Conservation (phyloP, 2,888 invertebrate genomes). For the Clepsis dumicolana region DNA sequence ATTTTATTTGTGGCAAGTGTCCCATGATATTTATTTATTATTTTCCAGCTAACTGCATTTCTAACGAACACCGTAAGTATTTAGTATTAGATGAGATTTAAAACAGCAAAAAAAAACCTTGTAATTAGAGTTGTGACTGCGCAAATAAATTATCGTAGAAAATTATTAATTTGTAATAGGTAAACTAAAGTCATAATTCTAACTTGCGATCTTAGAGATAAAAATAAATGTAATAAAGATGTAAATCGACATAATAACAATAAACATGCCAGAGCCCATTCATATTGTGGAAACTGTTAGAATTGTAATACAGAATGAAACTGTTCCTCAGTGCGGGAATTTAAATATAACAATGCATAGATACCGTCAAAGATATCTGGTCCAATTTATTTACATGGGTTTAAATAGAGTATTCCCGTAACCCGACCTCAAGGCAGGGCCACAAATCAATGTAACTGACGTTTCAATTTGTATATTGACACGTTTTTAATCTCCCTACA, state of each 20-base stretch:
- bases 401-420: conserved; percentile 60
- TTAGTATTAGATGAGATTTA: too few relatives aligned
- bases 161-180: neutral
- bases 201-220: neutral
- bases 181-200: neutral
- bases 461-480: conserved; percentile 83
- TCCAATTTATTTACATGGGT: conserved; percentile 63
- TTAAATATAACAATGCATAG: conserved; percentile 44
- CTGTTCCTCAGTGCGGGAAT: conserved; percentile 27
- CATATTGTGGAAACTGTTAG: conserved; percentile 21
- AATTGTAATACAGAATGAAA: conserved; percentile 27
- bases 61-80: too few relatives aligned
- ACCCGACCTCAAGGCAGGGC: conserved; percentile 62
- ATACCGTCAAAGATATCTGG: conserved; percentile 54
- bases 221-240: conserved; percentile 8
- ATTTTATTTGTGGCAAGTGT: too few relatives aligned
- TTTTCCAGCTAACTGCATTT: too few relatives aligned
- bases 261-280: conserved; percentile 18
- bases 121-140: too few relatives aligned
- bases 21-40: too few relatives aligned
- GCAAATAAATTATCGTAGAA: too few relatives aligned
- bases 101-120: too few relatives aligned
- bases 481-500: conserved; percentile 79
- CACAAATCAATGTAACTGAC: conserved; percentile 82
- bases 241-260: conserved; percentile 3